Conservation (phyloP, 2,797 vertebrate species). For the Coluber constrictor region DNA sequence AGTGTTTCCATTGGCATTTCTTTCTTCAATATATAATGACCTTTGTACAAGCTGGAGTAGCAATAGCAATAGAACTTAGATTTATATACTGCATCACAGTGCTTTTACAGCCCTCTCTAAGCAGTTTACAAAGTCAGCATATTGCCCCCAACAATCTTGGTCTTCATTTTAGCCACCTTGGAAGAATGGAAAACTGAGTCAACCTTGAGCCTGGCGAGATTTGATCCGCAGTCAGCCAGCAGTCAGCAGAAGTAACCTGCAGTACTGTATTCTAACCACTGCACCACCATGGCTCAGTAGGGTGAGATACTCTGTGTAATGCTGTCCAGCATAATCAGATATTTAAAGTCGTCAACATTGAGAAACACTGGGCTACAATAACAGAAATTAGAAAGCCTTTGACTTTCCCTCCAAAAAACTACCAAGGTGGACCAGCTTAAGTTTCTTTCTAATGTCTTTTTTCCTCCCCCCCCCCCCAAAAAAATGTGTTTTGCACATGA, state of each 20-base stretch:
- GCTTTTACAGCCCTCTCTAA: too few species aligned
- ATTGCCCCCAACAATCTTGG: too few species aligned
- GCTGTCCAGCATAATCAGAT: background rate
- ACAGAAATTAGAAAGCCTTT: background rate
- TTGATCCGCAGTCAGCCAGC: too few species aligned
- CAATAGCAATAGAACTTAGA: too few species aligned
- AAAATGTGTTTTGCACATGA: background rate
- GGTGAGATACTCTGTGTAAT: background rate
- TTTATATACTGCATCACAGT: too few species aligned
- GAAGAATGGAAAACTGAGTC: too few species aligned
- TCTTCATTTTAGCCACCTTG: too few species aligned
- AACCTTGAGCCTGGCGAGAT: too few species aligned
- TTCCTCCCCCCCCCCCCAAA: rapidly evolving
- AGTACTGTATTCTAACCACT: too few species aligned
- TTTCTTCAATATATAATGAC: background rate
- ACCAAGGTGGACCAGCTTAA: background rate
- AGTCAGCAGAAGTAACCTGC: too few species aligned
- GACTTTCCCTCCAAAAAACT: background rate
- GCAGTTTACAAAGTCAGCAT: too few species aligned
- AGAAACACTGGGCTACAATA: background rate
- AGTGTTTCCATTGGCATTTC: background rate
- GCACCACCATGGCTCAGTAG: too few species aligned
- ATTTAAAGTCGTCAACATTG: background rate
- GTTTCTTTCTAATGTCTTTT: background rate
- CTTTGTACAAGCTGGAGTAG: background rate